Base-by-base conservation (phyloP, 1,140 invertebrate species). In the Ephestia elutella region DNA sequence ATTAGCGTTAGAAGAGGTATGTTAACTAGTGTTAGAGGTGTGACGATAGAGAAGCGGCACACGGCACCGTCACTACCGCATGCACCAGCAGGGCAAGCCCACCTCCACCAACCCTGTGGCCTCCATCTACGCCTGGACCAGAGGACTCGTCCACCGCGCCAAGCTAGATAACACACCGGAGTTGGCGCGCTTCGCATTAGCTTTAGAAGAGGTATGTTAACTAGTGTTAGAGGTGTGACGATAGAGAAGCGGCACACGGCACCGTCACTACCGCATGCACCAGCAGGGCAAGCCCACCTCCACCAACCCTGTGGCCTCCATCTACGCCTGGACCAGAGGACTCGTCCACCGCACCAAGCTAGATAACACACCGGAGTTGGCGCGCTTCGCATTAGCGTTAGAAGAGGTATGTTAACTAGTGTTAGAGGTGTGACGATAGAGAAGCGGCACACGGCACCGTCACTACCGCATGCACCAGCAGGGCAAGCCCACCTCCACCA, bases 391-490 rank as follows among this genome's bases (percentile, higher is more conserved):
- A 0, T 60, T 81, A 10, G 77, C 87, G 17, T 71, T 92, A 21
- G 91, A 92, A 73, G 85, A 90, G 77, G 88, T 89, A 68, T 58
- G 51, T 50, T 60, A 57, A n/a, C n/a, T n/a, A n/a, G n/a, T n/a
- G n/a, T n/a, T n/a, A 38, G 51, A 35, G 21, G 2, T 9, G 95
- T 95, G 74, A 97, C 96, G 0, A 92, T 97, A 58, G 97, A 0
- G 96, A 97, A 89, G 96, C 96, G 17, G 96, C 96, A 57, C 96
- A 97, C 87, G 96, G 96, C 58, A 97, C 96, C 17, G 96, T 97
- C 96, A 97, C 91, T 97, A 95, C 88, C 90, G 96, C 86, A 92
- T 92, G 90, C 93, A 95, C 80, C 94, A 95, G 82, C 92, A 94
- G 86, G 95, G 96, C 20, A 91, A 94, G 75, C 92, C 93, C 66